phyloP scores from a whole-genome alignment of 2,113 vertebrate genomes.

The Cettia cetti region DNA sequence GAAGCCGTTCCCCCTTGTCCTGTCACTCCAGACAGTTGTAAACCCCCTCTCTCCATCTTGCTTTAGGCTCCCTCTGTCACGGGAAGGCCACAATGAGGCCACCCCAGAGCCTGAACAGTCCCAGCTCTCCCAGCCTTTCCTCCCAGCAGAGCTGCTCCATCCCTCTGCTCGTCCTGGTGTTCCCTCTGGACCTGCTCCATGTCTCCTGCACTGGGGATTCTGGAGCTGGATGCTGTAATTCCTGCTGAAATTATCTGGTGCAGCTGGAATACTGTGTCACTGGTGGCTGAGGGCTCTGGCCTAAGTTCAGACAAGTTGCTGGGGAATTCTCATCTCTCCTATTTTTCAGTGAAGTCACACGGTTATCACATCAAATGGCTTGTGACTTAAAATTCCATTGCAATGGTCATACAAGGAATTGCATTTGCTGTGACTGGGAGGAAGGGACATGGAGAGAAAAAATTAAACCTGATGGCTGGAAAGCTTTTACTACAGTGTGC shows the following conservation, averaged over 20 bases:
- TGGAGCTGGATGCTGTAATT: not conserved
- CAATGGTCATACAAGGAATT: not conserved
- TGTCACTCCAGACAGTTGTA: not conserved
- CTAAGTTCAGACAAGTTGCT: not conserved
- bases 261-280: not conserved
- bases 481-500: not conserved
- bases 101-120: not conserved
- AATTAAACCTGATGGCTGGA: not conserved
- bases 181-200: not conserved
- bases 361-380: not conserved
- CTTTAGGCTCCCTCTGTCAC: not conserved
- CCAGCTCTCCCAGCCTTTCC: not conserved
- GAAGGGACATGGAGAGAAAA: not conserved
- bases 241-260: not conserved
- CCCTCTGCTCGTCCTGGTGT: not conserved
- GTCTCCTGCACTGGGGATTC: not conserved
- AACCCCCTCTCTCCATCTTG: not conserved
- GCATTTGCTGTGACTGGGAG: not conserved
- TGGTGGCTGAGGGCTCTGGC: not conserved
- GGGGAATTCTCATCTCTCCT: not conserved
- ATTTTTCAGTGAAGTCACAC: not conserved
- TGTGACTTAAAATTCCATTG: not conserved
- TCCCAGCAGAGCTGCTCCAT: not conserved
- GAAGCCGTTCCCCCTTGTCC: not conserved
- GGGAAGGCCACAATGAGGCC: not conserved